phyloP scores from a whole-genome alignment of 2,113 vertebrate genomes.

The Forbesichthys papilliferus region DNA sequence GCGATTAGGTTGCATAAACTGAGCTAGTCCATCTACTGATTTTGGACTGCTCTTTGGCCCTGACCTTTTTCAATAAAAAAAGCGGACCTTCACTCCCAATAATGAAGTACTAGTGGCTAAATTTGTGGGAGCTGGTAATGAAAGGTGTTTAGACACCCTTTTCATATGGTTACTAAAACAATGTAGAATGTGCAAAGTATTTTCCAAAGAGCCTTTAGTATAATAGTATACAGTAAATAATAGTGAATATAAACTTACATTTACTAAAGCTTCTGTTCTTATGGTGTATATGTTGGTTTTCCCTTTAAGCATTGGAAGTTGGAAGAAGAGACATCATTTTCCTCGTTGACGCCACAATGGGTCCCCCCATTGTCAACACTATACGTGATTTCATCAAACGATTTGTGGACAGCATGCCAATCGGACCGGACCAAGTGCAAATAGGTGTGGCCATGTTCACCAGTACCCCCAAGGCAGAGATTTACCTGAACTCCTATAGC shows the following conservation, averaged over 20 bases:
- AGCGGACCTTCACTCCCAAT: too few relatives aligned
- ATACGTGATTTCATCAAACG: constrained; percentile 84
- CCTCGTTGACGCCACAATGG: constrained; percentile 90
- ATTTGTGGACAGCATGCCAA: constrained; percentile 84
- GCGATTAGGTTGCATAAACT: too few relatives aligned
- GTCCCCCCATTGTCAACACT: constrained; percentile 67
- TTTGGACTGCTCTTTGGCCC: too few relatives aligned
- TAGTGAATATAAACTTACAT: neutral
- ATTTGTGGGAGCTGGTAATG: too few relatives aligned
- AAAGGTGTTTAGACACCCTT: too few relatives aligned
- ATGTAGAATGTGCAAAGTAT: too few relatives aligned
- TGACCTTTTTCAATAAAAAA: too few relatives aligned
- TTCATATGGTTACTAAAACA: too few relatives aligned
- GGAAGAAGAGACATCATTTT: constrained; percentile 93
- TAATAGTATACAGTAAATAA: too few relatives aligned
- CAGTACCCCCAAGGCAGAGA: constrained; percentile 76
- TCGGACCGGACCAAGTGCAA: constrained; percentile 86
- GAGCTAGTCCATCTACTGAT: too few relatives aligned
- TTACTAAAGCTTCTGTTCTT: neutral
- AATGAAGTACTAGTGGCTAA: too few relatives aligned
- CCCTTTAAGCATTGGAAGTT: constrained; percentile 81
- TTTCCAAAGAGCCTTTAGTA: too few relatives aligned
- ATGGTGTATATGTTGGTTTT: constrained; percentile 10
- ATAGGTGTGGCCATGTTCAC: constrained; percentile 86
- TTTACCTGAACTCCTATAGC: constrained; percentile 80